Evolutionary conservation across 2,113 vertebrate species (phyloP).

Genomic region (Ciconia stormi): DNA sequence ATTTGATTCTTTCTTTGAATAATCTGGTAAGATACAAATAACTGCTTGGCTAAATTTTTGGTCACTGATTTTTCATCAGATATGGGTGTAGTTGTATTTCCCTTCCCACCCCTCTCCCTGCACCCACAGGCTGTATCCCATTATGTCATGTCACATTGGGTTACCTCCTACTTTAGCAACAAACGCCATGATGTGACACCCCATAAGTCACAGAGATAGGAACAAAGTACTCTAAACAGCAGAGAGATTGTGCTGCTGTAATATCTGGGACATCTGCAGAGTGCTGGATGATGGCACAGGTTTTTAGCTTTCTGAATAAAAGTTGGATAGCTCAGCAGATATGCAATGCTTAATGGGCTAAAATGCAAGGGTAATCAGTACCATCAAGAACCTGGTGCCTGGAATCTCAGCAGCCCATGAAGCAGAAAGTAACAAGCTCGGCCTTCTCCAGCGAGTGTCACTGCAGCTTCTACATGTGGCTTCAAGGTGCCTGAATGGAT

Average conservation of each 20-base stretch:
- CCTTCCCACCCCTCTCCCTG: background rate
- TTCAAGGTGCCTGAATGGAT: constrained; percentile 17
- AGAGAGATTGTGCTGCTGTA: constrained; percentile 22
- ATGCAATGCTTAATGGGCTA: constrained; percentile 12
- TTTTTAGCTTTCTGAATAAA: constrained; percentile 50
- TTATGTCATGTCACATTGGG: constrained; percentile 4
- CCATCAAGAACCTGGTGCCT: constrained; percentile 7
- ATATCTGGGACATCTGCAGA: constrained; percentile 41
- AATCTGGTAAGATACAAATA: background rate
- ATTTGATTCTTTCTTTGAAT: background rate
- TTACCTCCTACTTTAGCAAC: background rate
- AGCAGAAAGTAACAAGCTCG: constrained; percentile 18
- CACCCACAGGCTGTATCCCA: background rate
- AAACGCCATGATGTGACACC: constrained; percentile 16
- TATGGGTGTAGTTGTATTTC: background rate
- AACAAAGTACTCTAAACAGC: constrained; percentile 50
- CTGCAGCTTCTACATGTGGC: background rate
- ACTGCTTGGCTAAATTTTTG: background rate
- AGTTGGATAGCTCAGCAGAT: constrained; percentile 52
- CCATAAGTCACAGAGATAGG: constrained; percentile 42
- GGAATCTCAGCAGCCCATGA: background rate
- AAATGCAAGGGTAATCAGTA: background rate
- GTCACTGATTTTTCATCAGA: background rate
- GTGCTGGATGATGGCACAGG: constrained; percentile 4
- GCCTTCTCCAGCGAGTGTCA: background rate